Base-by-base conservation (phyloP, 2,888 invertebrate genomes). In the Gandaritis pyraliata region DNA sequence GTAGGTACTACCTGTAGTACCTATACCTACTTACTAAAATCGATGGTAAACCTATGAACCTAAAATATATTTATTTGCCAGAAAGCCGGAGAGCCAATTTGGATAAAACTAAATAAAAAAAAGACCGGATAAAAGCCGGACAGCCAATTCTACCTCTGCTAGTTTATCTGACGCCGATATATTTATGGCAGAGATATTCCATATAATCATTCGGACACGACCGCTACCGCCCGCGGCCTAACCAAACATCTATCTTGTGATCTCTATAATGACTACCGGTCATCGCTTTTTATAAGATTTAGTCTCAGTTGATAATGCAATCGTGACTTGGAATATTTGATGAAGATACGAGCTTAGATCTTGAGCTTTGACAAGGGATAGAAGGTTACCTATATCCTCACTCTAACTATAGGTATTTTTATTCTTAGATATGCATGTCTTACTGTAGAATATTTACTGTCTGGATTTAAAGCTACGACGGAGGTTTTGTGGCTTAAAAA, bases 191-290 rank as follows among this genome's bases (percentile, higher is more conserved):
- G 64, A 63, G 69, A 70, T 78, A 79, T 80, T 75, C 72, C 61
- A 68, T 74, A 76, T 81, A 85, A 86, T 84, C 81, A 81, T 71
- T 76, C 72, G 70, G 74, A 75, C 80, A 80, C 79, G 80, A 75
- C 77, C 74, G 78, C 81, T 77, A 77, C 80, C 70, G 75, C 74
- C 72, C 65, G 74, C 74, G 75, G 66, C 74, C 69, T 76, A 71
- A 75, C 74, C 76, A 78, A 85, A 83, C 77, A 81, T 75, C 78
- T 78, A 82, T 80, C 76, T 70, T 66, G 61, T 69, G 72, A 81
- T 83, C 79, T 78, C 68, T 73, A 75, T 84, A 83, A 86, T 80
- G 81, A 87, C 86, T 86, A 85, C 86, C 82, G 86, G 84, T 77
- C 78, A 79, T 74, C 77, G 74, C 69, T 63, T 69, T 70, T 69